Conservation (phyloP, 2,113 vertebrate genomes). For the Acanthisitta chloris region DNA sequence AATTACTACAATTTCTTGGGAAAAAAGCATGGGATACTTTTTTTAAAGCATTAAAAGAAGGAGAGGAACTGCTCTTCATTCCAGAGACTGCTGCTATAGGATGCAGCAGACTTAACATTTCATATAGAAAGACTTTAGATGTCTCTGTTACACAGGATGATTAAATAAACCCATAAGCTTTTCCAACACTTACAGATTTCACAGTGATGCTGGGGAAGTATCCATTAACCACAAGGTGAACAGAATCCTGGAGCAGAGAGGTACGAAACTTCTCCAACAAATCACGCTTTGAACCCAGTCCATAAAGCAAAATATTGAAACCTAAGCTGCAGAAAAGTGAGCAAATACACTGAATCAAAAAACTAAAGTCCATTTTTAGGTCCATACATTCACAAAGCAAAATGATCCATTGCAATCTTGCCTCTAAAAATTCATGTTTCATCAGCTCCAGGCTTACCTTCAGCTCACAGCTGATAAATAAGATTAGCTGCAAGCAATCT, state of each 20-base stretch:
- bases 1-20: neutral
- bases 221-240: slow-evolving; percentile 94
- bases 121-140: neutral
- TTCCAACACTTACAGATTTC: slow-evolving; percentile 84
- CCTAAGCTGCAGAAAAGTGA: slow-evolving; percentile 78
- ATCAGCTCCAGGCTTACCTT: neutral
- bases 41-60: neutral
- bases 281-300: slow-evolving; percentile 92
- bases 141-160: neutral
- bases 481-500: neutral
- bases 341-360: slow-evolving; percentile 21
- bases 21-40: neutral
- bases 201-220: slow-evolving; percentile 95
- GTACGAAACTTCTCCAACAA: slow-evolving; percentile 90
- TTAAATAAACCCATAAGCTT: neutral
- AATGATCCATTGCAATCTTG: neutral
- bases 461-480: neutral
- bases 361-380: neutral
- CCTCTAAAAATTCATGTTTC: neutral
- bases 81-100: neutral
- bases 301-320: slow-evolving; percentile 92
- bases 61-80: neutral
- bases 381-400: neutral
- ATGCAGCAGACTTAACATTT: neutral
- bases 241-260: slow-evolving; percentile 77